Base-by-base conservation (phyloP, 1,140 invertebrate species). In the Panagrolaimus sp. region DNA sequence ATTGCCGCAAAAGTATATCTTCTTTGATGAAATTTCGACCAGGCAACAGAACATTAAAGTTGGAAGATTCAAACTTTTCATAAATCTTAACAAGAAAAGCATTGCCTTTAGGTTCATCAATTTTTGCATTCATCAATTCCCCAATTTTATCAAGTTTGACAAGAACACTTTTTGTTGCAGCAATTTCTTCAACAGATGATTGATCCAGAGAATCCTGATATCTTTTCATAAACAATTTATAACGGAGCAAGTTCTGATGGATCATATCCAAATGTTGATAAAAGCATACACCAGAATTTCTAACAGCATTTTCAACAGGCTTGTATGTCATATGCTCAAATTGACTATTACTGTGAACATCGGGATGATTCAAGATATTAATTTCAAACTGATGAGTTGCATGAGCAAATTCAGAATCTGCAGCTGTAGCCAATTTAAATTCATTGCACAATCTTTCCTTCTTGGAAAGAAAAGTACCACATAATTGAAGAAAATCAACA, bases 151-250 rank as follows among this genome's bases (percentile, higher is more conserved):
- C 52, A 0, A 58, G 17, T 17, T 58, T 58, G 12, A 5, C 7
- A 21, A 58, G 21, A 17, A 58, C 28, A 2, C 7, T 2, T 7
- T 38, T 38, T 38, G 32, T 38, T 4, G 7, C 2, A 4, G 2
- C 32, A 21, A 58, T 58, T 28, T 58, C 52, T 58, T 12, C 52
- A 1, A 26, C 28, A 26, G 52, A 28, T 21, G 28, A 28, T 5
- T n/a, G 21, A n/a, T 21, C 21, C 52, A 58, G 52, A 21, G 17
- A n/a, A 12, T 14, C 15, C 17, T 12, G 12, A n/a, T 58, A 58
- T 58, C 52, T 12, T 12, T 58, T 21, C 10, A 58, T 28, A 21
- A 58, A 58, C 17, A 58, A 21, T 28, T 58, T 58, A 28, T 58
- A 58, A n/a, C 52, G 52, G 4, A 58, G 14, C 14, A 58, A 12